Conservation (phyloP, 2,888 invertebrate genomes). For the Leptopilina syphax region DNA sequence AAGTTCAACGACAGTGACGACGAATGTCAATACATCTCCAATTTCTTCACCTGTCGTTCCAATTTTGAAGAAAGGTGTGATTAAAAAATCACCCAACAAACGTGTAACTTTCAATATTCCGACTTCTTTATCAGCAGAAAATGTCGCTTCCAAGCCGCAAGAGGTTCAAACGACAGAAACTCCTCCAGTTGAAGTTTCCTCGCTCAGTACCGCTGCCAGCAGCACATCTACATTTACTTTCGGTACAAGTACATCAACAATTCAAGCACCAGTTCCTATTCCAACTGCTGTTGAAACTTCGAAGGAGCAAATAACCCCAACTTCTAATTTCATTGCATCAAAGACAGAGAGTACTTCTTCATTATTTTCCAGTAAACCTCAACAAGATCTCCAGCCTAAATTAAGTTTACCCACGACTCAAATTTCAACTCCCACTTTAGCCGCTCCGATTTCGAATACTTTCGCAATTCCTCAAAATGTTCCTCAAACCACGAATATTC, state of each 20-base stretch:
- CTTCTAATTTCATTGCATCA: background rate
- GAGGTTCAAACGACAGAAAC: background rate
- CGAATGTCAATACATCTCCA: conserved; percentile 70
- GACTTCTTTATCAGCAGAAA: background rate
- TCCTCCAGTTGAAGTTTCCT: background rate
- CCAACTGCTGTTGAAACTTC: background rate
- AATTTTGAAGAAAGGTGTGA: conserved; percentile 59
- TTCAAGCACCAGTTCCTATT: background rate
- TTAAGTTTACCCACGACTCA: background rate
- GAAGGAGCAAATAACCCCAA: background rate
- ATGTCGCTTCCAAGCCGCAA: background rate
- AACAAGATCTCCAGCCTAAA: conserved; percentile 5
- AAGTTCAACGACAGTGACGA: conserved; percentile 69
- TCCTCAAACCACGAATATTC: background rate
- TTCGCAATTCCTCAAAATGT: background rate
- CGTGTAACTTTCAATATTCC: conserved; percentile 67
- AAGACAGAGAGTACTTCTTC: background rate
- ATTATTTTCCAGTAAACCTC: background rate
- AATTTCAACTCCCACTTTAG: background rate
- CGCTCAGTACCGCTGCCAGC: background rate
- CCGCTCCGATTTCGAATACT: background rate
- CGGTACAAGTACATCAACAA: background rate
- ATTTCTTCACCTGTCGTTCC: conserved; percentile 69
- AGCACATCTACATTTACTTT: background rate
- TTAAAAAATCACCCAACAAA: conserved; percentile 58